phyloP scores from a whole-genome alignment of 2,797 vertebrate genomes.

The Tarsius wallacei region DNA sequence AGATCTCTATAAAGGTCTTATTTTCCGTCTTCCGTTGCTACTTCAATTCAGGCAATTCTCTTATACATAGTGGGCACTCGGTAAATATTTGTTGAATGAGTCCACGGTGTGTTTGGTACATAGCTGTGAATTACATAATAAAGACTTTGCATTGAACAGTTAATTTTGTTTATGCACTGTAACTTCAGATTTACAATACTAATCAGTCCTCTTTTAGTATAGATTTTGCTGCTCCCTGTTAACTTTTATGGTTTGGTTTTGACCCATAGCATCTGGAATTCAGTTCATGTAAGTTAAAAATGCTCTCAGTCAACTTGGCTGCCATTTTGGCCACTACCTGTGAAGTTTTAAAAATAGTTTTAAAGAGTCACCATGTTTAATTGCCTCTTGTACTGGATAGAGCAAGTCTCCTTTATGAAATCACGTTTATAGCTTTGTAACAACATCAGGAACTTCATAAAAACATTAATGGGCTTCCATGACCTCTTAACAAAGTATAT shows the following conservation, averaged over 20 bases:
- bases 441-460: constrained; percentile 39
- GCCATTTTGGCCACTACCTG: constrained; percentile 44
- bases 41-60: neutral
- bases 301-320: constrained; percentile 45
- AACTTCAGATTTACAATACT: constrained; percentile 38
- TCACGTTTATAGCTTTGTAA: constrained; percentile 21
- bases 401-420: constrained; percentile 35
- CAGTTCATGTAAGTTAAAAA: constrained; percentile 51
- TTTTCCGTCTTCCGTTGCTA: neutral
- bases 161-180: constrained; percentile 55
- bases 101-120: constrained; percentile 13
- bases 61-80: neutral
- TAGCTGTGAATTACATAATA: constrained; percentile 61
- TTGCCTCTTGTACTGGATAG: neutral
- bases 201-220: neutral
- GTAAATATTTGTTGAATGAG: constrained; percentile 71
- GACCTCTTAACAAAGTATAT: constrained; percentile 41
- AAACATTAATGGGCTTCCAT: constrained; percentile 37
- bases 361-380: neutral
- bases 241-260: constrained; percentile 70
- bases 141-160: constrained; percentile 31
- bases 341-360: constrained; percentile 75
- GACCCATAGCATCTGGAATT: constrained; percentile 65
- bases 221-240: constrained; percentile 52
- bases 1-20: constrained; percentile 34